Evolutionary conservation across 2,797 vertebrate species (phyloP).

Genomic region (Rhinoraja longicauda): DNA sequence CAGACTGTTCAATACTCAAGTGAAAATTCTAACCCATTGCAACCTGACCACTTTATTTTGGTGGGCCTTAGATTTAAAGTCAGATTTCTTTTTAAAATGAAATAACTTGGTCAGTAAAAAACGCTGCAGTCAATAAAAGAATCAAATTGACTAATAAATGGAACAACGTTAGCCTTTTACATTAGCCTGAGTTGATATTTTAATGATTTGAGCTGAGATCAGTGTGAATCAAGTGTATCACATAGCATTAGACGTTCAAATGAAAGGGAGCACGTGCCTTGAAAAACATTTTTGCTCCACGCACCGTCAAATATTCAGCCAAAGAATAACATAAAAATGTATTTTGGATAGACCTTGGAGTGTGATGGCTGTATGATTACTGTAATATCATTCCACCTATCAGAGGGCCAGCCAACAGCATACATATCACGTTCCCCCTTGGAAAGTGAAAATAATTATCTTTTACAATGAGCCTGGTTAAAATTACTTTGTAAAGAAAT

Average conservation of each 20-base stretch:
- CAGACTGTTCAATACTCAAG: neutral
- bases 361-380: neutral
- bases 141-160: neutral
- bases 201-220: neutral
- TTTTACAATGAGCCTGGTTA: neutral
- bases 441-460: neutral
- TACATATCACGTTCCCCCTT: too few species aligned
- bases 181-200: neutral
- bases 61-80: neutral
- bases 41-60: neutral
- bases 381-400: neutral
- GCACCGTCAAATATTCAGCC: neutral
- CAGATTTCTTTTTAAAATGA: neutral
- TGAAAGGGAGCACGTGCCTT: neutral
- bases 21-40: neutral
- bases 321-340: neutral
- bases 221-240: neutral
- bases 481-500: neutral
- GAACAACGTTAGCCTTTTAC: neutral
- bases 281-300: neutral
- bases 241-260: neutral
- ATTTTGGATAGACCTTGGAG: neutral
- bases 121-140: neutral
- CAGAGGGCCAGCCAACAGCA: neutral
- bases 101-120: neutral